phyloP scores from a whole-genome alignment of 1,140 invertebrate species.

The Atopsyche davidsoni region DNA sequence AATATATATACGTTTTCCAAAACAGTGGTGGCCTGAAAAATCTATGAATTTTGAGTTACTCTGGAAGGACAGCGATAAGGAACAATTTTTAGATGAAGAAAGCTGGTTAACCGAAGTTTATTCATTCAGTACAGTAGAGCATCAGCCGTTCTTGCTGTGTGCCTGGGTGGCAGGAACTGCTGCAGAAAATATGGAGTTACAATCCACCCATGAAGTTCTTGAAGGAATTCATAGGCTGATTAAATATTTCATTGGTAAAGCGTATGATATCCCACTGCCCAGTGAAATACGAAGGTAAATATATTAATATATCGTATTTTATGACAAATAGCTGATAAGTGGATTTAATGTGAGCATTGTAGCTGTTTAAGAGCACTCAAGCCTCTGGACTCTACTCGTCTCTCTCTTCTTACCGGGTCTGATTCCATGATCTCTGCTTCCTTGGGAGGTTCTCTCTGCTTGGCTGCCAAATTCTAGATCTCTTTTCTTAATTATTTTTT shows the following conservation, averaged over 20 bases:
- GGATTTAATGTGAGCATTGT: too few relatives aligned
- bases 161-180: conserved; percentile 55
- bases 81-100: conserved; percentile 34
- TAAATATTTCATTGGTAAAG: conserved; percentile 41
- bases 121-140: conserved; percentile 58
- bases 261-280: conserved; percentile 50
- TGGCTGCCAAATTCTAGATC: too few relatives aligned
- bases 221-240: conserved; percentile 44
- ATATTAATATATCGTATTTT: not conserved
- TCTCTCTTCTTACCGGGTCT: too few relatives aligned
- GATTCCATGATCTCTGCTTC: too few relatives aligned
- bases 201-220: conserved; percentile 44
- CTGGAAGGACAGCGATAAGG: conserved; percentile 53
- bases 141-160: conserved; percentile 61
- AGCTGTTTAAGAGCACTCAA: too few relatives aligned
- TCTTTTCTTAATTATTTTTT: too few relatives aligned
- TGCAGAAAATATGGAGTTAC: conserved; percentile 52
- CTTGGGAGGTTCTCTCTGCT: too few relatives aligned
- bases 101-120: conserved; percentile 59
- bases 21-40: conserved; percentile 56
- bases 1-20: conserved; percentile 60
- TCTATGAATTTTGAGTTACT: conserved; percentile 47
- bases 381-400: too few relatives aligned
- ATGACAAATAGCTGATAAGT: not conserved
- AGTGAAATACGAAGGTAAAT: conserved; percentile 34